A percentile compares a stretch with the other conserved stretches of the same genome.
phyloP scores from a whole-genome alignment of 2,113 vertebrate genomes.

The Zootoca vivipara region DNA sequence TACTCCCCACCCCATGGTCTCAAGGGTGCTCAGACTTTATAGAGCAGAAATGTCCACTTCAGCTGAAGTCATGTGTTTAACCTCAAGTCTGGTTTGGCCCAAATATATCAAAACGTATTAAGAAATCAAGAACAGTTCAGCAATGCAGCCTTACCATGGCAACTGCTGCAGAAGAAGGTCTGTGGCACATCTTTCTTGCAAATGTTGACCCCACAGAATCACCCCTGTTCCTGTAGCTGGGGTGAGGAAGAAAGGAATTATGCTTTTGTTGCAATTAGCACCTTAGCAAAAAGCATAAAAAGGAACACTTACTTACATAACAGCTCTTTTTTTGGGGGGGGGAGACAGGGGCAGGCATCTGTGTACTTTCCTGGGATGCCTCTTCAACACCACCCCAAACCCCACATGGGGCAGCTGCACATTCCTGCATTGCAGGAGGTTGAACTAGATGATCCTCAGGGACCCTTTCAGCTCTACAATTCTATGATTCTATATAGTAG shows the following conservation, averaged over 20 bases:
- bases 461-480: too few relatives aligned
- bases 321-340: too few relatives aligned
- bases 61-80: background rate
- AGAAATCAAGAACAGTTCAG: background rate
- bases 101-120: too few relatives aligned
- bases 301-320: background rate
- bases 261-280: fast-evolving
- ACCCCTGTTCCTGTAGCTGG: slow-evolving; percentile 56
- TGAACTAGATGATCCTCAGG: too few relatives aligned
- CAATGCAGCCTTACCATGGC: slow-evolving; percentile 45
- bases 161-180: slow-evolving; percentile 45
- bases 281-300: background rate
- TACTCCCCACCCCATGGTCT: background rate
- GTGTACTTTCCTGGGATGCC: too few relatives aligned
- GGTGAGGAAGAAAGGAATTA: background rate
- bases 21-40: background rate
- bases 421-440: too few relatives aligned
- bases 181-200: slow-evolving; percentile 49
- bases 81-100: background rate
- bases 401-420: too few relatives aligned
- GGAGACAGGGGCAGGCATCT: too few relatives aligned
- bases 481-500: too few relatives aligned
- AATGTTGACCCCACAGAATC: slow-evolving; percentile 49
- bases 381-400: too few relatives aligned
- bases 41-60: background rate